Conservation (phyloP, 2,113 vertebrate genomes). For the Anseranas semipalmata region DNA sequence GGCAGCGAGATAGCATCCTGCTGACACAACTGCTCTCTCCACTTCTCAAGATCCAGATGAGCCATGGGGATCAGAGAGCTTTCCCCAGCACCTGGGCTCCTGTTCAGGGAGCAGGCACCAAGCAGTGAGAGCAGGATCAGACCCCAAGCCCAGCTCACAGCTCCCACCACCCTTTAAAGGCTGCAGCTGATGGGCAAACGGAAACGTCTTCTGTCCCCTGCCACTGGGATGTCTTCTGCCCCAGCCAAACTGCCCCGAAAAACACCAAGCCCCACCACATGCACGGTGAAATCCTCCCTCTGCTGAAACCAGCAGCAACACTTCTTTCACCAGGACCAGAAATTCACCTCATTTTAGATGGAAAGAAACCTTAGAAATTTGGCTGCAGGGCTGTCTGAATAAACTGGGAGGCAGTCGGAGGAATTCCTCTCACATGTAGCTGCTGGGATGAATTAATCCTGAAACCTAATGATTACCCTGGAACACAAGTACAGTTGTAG, state of each 20-base stretch:
- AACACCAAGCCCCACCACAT: not conserved
- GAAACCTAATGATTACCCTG: not conserved
- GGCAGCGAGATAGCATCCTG: not conserved
- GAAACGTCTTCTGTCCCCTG: not conserved
- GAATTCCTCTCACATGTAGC: rapidly evolving
- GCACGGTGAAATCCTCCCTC: not conserved
- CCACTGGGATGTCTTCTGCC: not conserved
- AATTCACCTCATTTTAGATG: not conserved
- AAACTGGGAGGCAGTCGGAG: not conserved
- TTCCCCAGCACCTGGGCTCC: not conserved
- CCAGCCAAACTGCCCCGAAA: not conserved
- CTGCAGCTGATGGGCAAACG: not conserved
- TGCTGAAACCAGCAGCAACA: not conserved
- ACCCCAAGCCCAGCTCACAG: not conserved
- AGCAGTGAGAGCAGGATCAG: not conserved
- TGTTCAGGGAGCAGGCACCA: not conserved
- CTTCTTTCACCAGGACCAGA: not conserved
- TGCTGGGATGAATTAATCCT: not conserved
- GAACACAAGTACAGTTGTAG: not conserved
- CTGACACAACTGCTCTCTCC: not conserved
- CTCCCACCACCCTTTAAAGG: not conserved
- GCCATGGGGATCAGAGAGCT: not conserved
- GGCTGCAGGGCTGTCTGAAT: not conserved
- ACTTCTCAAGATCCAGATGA: not conserved
- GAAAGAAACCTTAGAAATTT: not conserved